Evolutionary conservation across 2,113 vertebrate species (phyloP).

Genomic region (Tragelaphus buxtoni): DNA sequence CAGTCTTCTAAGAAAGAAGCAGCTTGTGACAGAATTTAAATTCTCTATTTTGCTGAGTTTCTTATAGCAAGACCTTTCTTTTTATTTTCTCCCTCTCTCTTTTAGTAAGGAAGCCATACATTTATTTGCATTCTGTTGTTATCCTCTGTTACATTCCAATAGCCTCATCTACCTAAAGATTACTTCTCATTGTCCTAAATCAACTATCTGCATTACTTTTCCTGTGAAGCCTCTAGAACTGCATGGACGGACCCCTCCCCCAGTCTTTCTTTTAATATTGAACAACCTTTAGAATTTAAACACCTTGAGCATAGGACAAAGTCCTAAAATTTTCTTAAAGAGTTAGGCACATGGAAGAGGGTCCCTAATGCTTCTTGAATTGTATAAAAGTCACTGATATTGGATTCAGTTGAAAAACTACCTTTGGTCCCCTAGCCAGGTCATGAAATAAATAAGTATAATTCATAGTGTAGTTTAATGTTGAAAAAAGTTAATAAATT

Average conservation of each 20-base stretch:
- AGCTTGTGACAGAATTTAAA: background rate
- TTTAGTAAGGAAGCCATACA: background rate
- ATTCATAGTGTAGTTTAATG: background rate
- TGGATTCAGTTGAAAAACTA: background rate
- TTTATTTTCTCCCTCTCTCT: background rate
- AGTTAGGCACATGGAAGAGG: background rate
- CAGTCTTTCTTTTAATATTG: background rate
- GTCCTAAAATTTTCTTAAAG: background rate
- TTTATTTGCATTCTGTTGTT: background rate
- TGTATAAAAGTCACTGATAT: background rate
- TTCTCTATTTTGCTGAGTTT: background rate
- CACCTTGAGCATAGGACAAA: background rate
- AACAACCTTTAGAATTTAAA: background rate
- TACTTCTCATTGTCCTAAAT: background rate
- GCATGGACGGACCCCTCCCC: background rate
- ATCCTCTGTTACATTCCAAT: background rate
- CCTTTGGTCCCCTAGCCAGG: background rate
- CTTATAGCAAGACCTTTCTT: background rate
- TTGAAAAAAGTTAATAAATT: background rate
- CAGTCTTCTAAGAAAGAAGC: background rate
- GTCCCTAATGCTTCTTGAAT: background rate
- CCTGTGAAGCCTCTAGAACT: background rate
- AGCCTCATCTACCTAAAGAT: background rate
- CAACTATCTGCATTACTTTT: background rate
- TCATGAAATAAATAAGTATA: background rate